phyloP scores from a whole-genome alignment of 2,113 vertebrate genomes.

The Antechinus stuartii region DNA sequence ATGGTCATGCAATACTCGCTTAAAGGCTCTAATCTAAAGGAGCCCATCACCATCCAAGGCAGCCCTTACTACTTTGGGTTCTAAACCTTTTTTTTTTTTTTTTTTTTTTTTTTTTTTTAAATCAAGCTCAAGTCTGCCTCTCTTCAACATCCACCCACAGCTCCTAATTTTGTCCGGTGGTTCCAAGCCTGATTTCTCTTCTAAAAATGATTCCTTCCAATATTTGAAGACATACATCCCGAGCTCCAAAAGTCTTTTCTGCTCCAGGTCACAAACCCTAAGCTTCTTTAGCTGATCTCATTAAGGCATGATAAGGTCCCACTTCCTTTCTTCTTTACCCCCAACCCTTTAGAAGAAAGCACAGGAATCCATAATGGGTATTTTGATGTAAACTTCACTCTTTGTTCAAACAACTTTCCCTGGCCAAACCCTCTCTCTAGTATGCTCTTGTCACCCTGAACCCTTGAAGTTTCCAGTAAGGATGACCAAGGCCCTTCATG shows the following conservation, averaged over 20 bases:
- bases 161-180: neutral
- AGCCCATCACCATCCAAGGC: neutral
- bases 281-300: neutral
- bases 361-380: neutral
- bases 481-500: constrained; percentile 12
- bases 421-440: neutral
- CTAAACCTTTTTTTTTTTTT: neutral
- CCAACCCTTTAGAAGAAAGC: neutral
- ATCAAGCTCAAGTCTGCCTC: neutral
- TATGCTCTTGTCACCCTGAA: neutral
- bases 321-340: neutral
- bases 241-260: neutral
- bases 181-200: neutral
- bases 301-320: neutral
- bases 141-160: neutral
- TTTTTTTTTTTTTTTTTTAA: neutral
- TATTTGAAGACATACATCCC: neutral
- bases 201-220: neutral
- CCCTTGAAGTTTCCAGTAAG: neutral
- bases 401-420: neutral
- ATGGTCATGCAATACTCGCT: no score
- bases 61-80: neutral
- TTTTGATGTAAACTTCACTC: neutral
- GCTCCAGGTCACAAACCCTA: neutral
- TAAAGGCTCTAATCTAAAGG: neutral